Evolutionary conservation across 2,113 vertebrate genomes (phyloP).

Genomic region (Grantiella picta): DNA sequence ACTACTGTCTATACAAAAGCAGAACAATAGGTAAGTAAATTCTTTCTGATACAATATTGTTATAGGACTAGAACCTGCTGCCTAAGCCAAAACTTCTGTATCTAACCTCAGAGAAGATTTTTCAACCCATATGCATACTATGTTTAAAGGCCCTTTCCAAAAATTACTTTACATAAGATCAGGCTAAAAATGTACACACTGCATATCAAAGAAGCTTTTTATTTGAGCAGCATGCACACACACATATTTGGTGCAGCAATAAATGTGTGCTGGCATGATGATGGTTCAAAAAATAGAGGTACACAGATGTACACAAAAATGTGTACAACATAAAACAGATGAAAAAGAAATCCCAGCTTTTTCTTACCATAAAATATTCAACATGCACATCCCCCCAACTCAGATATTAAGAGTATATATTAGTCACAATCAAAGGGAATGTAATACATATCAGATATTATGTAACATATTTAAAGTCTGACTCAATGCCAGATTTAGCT

Average conservation of each 20-base stretch:
- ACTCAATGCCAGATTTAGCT: not conserved
- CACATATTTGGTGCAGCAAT: constrained; percentile 23
- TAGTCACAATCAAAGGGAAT: not conserved
- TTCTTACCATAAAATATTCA: constrained; percentile 26
- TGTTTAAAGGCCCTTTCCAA: constrained; percentile 26
- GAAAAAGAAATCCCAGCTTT: constrained; percentile 28
- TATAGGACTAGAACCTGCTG: not conserved
- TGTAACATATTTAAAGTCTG: not conserved
- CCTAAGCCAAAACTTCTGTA: not conserved
- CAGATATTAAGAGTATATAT: not conserved
- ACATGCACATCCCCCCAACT: not conserved
- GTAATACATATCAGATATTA: not conserved
- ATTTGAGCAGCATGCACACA: not conserved
- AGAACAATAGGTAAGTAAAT: not conserved
- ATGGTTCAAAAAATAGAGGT: constrained; percentile 29
- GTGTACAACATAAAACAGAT: constrained; percentile 45
- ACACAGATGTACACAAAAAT: constrained; percentile 23
- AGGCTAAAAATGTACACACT: constrained; percentile 38
- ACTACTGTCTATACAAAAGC: not conserved
- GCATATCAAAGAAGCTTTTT: constrained; percentile 40
- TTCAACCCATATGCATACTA: constrained; percentile 53
- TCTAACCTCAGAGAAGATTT: not conserved
- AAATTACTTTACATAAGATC: constrained; percentile 45
- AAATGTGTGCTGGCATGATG: constrained; percentile 19
- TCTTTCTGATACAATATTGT: not conserved